Percentiles rank a stretch among this genome's conserved stretches.
Conservation (phyloP, 2,797 vertebrate genomes). For the Pangasius mekongensis region DNA sequence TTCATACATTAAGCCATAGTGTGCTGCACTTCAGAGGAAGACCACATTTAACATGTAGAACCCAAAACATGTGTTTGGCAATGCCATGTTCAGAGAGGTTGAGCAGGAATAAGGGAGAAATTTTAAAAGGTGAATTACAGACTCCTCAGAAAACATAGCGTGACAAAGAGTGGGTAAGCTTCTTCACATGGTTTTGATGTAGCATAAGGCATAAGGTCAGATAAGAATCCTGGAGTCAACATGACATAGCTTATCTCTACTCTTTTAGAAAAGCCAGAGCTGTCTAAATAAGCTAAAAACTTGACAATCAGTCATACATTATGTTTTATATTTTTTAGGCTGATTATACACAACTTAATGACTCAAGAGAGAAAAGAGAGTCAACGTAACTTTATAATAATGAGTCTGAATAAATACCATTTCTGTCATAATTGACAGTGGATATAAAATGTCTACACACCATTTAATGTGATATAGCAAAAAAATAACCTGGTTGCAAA, state of each 20-base stretch:
- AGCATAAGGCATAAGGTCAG: slow-evolving; percentile 40
- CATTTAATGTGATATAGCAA: background rate
- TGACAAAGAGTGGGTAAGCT: slow-evolving; percentile 40
- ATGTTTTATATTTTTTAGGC: background rate
- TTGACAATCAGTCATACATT: background rate
- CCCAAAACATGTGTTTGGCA: slow-evolving; percentile 40
- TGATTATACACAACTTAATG: background rate
- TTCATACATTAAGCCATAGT: slow-evolving; percentile 33
- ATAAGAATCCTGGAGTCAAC: slow-evolving; percentile 52
- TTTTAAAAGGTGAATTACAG: slow-evolving; percentile 21
- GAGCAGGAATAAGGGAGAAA: background rate
- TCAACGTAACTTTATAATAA: background rate
- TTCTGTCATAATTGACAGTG: background rate
- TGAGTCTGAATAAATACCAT: background rate
- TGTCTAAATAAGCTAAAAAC: background rate
- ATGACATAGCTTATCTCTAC: slow-evolving; percentile 42
- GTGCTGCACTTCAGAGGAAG: slow-evolving; percentile 4
- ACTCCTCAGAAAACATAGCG: slow-evolving; percentile 19
- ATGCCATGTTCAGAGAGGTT: background rate
- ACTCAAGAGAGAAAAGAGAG: background rate
- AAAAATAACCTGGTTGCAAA: background rate
- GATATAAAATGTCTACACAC: background rate
- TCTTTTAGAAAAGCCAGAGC: slow-evolving; percentile 39
- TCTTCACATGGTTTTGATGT: slow-evolving; percentile 58
- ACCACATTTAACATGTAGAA: slow-evolving; percentile 43